Evolutionary conservation across 2,888 invertebrate species (phyloP), one percentile per base, ranked within the genome.

Genomic region (Sesia apiformis): DNA sequence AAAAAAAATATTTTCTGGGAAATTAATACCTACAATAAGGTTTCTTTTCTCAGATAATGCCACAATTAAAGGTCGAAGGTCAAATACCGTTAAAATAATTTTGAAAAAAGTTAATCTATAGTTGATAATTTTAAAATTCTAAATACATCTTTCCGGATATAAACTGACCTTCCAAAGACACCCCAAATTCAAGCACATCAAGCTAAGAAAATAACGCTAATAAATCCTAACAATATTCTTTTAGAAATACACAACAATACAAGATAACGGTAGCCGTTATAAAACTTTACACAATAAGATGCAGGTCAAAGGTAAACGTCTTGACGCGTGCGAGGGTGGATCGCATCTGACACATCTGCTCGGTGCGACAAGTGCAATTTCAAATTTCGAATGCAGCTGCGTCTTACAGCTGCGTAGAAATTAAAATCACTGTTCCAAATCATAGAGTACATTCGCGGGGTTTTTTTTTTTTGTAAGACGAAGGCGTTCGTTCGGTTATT

Each of bases 381-480:
- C 53, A 58, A 66, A 64, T 63, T 61, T 60, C 55, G 58, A 60
- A 62, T 53, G 66, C 74, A 74, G 69, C 70, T 72, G 73, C 56
- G 8, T 38, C 39, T 52, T 7, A 40, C 53, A 55, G 39, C 55
- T 53, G 52, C 38, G 50, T 51, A 38, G 55, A 7, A 8, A 5
- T 41, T 38, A 40, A 49, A 40, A 39, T 38, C 49, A 49, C n/a
- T 46, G 46, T 46, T 8, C 5, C 6, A 42, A 5, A 7, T 42
- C 5, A 42, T 42, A 6, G 42, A 6, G 38, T 38, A 50, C 38
- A 7, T 39, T 38, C 39, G 23, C 38, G 8, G 50, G 23, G 3
- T 50, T 50, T 50, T 50, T 50, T 50, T 50, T 50, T 42, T 42
- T 42, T 7, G 42, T 56, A 63, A 59, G 63, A 61, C 61, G 59